Conservation (phyloP, 2,888 invertebrate genomes). For the Caenorhabditis wallacei region DNA sequence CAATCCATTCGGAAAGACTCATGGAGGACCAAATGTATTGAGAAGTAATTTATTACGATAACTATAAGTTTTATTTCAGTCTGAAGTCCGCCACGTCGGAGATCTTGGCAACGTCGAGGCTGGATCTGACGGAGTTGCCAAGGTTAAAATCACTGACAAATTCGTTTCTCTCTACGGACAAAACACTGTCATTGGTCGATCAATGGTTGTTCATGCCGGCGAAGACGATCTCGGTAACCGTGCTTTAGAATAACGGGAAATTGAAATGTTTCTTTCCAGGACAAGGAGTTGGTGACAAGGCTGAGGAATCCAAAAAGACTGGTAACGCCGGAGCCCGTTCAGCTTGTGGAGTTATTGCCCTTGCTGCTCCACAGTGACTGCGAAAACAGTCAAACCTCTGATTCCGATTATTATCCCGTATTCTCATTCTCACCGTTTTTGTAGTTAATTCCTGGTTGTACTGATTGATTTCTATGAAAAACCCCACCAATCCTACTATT, state of each 20-base stretch:
- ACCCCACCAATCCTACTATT: conserved; percentile 32
- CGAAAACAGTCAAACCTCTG: conserved; percentile 27
- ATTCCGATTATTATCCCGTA: background rate
- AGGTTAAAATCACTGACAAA: conserved; percentile 79
- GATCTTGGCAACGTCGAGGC: conserved; percentile 83
- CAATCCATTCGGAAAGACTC: conserved; percentile 83
- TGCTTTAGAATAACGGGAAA: background rate
- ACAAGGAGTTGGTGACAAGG: conserved; percentile 77
- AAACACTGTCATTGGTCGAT: conserved; percentile 80
- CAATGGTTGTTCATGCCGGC: conserved; percentile 83
- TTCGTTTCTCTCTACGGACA: conserved; percentile 77
- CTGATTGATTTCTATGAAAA: conserved; percentile 1
- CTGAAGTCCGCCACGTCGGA: conserved; percentile 83
- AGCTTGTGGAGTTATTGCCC: conserved; percentile 83
- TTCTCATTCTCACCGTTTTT: conserved; percentile 1
- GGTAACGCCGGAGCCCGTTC: conserved; percentile 84
- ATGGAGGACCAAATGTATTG: conserved; percentile 83
- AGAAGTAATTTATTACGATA: background rate
- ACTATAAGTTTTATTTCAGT: conserved; percentile 46
- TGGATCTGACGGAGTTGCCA: conserved; percentile 79
- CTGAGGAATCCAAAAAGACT: conserved; percentile 83
- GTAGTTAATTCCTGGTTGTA: conserved; percentile 29
- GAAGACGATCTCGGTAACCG: conserved; percentile 70
- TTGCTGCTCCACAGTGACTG: conserved; percentile 67
- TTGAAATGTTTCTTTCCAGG: conserved; percentile 67